Base-by-base conservation (phyloP, 2,888 invertebrate genomes). In the Listrodromus nycthemerus region DNA sequence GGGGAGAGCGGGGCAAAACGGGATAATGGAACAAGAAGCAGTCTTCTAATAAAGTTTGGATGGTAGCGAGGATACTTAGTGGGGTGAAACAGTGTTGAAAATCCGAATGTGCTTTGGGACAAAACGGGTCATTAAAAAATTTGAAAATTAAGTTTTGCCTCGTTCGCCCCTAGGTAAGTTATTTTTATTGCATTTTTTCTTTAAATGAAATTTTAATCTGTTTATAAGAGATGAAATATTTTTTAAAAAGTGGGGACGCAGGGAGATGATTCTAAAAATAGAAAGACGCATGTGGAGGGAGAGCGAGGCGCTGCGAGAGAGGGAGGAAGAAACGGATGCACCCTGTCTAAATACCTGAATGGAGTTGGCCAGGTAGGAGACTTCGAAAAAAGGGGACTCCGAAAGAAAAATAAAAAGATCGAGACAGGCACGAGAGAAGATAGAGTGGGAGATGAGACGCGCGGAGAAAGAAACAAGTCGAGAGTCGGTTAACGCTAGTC, bases 271-370 rank as follows among this genome's bases (percentile, higher is more conserved):
- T 81, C 70, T 78, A 66, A 65, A 78, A 81, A 84, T 81, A 78
- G 73, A 84, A 74, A 74, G 67, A 77, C 67, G 73, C 63, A 10
- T 16, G 13, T 16, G 52, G 80, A 27, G 65, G 74, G 75, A 71
- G 41, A 16, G 78, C 85, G 85, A 86, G 78, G 83, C 82, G 69
- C 81, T 80, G 78, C 21, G 84, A 78, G 82, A 81, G 79, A 87
- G 86, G 86, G 82, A 86, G 88, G 88, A 77, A 87, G 86, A 87
- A 89, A 86, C 87, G 86, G 89, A 88, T 87, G 86, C 88, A 89
- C 89, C 89, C 88, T 87, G 87, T 83, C 87, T 87, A 88, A 89
- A 89, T 86, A 87, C 83, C 87, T 91, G 90, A 91, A 90, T 90
- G 89, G 89, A 89, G 82, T 88, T 85, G 86, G 52, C 86, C 88